Conservation (phyloP, 2,113 vertebrate species). For the Rhinichthys klamathensis region DNA sequence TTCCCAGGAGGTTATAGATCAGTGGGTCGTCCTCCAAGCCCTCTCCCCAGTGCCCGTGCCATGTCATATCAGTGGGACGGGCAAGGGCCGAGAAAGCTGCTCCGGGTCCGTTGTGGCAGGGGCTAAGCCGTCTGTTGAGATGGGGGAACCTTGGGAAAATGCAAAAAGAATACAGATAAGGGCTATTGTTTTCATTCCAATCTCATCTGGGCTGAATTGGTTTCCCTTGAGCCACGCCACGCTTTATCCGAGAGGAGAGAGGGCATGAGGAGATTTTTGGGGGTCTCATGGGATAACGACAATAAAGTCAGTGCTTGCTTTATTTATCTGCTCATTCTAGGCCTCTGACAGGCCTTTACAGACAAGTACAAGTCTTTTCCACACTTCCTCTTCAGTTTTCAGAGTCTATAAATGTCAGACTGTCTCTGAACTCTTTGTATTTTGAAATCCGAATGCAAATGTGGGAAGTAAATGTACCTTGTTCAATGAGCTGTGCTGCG, state of each 20-base stretch:
- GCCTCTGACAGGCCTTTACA: conserved; percentile 14
- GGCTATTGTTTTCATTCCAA: conserved; percentile 90
- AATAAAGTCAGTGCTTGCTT: conserved; percentile 73
- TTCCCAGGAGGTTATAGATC: conserved; percentile 61
- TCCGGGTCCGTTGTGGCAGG: conserved; percentile 70
- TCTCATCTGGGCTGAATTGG: conserved; percentile 82
- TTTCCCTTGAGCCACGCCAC: conserved; percentile 74
- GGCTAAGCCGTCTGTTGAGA: conserved; percentile 60
- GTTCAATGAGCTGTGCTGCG: conserved; percentile 4
- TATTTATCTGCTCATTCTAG: conserved; percentile 61
- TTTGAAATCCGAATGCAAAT: conserved; percentile 18
- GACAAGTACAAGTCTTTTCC: conserved; percentile 22
- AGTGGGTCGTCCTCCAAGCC: conserved; percentile 68
- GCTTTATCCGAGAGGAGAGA: conserved; percentile 74
- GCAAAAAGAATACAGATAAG: conserved; percentile 85
- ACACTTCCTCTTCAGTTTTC: conserved; percentile 35
- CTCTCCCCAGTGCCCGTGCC: conserved; percentile 68
- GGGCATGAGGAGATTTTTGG: conserved; percentile 62
- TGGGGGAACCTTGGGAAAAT: conserved; percentile 80
- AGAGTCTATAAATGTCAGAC: conserved; percentile 42
- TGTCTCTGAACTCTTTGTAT: conserved; percentile 20
- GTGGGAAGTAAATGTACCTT: conserved; percentile 30
- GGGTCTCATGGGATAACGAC: conserved; percentile 72
- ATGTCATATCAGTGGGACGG: conserved; percentile 64
- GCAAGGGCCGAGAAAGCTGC: conserved; percentile 63